Evolutionary conservation across 2,797 vertebrate genomes (phyloP).

Genomic region (Eulemur coronatus): DNA sequence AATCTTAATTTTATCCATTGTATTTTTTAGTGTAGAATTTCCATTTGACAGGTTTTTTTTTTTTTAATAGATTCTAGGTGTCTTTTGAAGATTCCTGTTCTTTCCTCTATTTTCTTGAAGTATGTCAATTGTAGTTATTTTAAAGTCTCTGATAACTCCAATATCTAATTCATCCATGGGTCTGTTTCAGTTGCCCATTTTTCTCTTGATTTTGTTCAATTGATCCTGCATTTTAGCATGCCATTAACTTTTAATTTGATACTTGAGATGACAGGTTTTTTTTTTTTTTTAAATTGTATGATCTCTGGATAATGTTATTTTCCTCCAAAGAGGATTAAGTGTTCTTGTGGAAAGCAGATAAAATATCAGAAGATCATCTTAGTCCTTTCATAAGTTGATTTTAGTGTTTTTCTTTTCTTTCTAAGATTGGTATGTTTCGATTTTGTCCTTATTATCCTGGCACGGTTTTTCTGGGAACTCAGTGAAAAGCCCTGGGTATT

Average conservation of each 20-base stretch:
- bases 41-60: neutral
- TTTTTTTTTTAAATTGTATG: neutral
- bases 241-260: conserved; percentile 9
- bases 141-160: neutral
- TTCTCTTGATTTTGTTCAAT: neutral
- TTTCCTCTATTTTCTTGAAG: neutral
- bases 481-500: neutral
- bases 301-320: neutral
- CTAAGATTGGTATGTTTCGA: neutral
- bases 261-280: neutral
- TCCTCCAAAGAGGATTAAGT: neutral
- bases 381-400: neutral
- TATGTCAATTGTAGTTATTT: neutral
- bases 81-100: neutral
- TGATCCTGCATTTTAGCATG: neutral
- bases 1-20: neutral
- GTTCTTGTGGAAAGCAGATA: neutral
- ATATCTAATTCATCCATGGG: neutral
- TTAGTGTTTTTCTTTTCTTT: neutral
- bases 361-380: neutral
- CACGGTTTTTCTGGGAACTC: neutral
- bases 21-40: neutral
- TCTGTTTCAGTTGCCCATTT: neutral
- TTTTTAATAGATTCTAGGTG: neutral
- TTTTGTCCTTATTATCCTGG: neutral